Evolutionary conservation across 2,888 invertebrate species (phyloP).

Genomic region (Fabriciana adippe): DNA sequence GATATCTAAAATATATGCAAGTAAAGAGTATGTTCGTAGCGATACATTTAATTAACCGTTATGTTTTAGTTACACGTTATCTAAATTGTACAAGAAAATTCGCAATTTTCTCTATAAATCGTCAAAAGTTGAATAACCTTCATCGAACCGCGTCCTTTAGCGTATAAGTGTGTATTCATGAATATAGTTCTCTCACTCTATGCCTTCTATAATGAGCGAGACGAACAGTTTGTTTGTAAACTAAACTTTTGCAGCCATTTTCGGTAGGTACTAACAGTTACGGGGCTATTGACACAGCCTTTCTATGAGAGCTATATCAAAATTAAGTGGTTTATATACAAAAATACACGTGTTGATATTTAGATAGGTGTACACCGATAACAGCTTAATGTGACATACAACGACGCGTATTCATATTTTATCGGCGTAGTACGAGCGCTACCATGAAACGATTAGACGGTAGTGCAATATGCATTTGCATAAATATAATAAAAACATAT

Average conservation of each 20-base stretch:
- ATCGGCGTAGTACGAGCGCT: conserved; percentile 14
- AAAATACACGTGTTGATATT: conserved; percentile 47
- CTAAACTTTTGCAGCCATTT: conserved; percentile 52
- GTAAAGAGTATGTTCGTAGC: background rate
- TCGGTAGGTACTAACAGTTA: conserved; percentile 35
- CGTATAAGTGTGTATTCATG: conserved; percentile 31
- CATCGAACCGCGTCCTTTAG: conserved; percentile 51
- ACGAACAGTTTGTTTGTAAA: conserved; percentile 72
- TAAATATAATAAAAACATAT: conserved; percentile 30
- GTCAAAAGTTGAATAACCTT: conserved; percentile 71
- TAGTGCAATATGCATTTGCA: conserved; percentile 32
- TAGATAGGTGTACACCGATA: conserved; percentile 48
- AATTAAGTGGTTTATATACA: conserved; percentile 2
- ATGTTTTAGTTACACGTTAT: conserved; percentile 5
- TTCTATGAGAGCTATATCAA: conserved; percentile 21
- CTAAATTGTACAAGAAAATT: conserved; percentile 27
- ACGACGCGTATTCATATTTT: conserved; percentile 26
- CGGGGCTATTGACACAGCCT: conserved; percentile 37
- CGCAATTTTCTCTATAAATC: conserved; percentile 59
- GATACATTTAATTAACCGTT: conserved; percentile 9
- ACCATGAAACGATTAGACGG: conserved; percentile 14
- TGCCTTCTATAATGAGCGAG: conserved; percentile 50
- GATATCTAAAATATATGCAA: conserved; percentile 8
- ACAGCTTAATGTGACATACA: conserved; percentile 30
- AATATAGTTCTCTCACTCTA: conserved; percentile 50